phyloP scores from a whole-genome alignment of 2,797 vertebrate genomes.

The Schizopygopsis pylzovi region DNA sequence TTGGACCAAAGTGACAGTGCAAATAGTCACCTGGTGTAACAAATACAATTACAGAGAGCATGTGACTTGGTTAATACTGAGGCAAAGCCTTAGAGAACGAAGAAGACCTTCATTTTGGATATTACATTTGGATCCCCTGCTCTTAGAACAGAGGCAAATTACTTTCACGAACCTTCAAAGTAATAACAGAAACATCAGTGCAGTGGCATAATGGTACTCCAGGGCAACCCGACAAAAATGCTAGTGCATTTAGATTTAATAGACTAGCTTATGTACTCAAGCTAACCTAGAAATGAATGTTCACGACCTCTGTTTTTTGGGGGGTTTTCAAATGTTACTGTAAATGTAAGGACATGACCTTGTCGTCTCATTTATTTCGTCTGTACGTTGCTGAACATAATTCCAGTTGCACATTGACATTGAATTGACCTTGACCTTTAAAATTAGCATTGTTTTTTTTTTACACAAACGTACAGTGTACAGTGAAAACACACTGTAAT shows the following conservation, averaged over 20 bases:
- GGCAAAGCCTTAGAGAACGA: not conserved
- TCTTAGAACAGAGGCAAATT: conserved; percentile 9
- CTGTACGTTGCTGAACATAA: not conserved
- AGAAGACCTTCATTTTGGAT: conserved; percentile 18
- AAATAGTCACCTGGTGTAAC: conserved; percentile 24
- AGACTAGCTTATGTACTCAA: not conserved
- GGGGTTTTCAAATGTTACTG: not conserved
- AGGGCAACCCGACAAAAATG: not conserved
- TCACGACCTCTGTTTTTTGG: not conserved
- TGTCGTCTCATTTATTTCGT: not conserved
- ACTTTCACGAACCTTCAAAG: not conserved
- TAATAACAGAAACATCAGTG: not conserved
- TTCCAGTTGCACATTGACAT: not conserved
- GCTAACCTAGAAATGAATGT: not conserved
- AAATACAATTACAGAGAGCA: conserved; percentile 29
- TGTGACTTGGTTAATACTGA: not conserved
- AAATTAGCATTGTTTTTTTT: not conserved
- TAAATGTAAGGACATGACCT: not conserved
- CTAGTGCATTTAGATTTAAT: not conserved
- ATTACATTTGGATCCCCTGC: conserved; percentile 15
- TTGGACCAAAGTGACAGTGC: conserved; percentile 24
- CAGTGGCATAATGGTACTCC: conserved; percentile 2
- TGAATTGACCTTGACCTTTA: conserved; percentile 3
- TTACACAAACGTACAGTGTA: not conserved
- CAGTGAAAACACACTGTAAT: not conserved